phyloP scores from a whole-genome alignment of 2,797 vertebrate genomes.

The Hypotaenidia philippensis region DNA sequence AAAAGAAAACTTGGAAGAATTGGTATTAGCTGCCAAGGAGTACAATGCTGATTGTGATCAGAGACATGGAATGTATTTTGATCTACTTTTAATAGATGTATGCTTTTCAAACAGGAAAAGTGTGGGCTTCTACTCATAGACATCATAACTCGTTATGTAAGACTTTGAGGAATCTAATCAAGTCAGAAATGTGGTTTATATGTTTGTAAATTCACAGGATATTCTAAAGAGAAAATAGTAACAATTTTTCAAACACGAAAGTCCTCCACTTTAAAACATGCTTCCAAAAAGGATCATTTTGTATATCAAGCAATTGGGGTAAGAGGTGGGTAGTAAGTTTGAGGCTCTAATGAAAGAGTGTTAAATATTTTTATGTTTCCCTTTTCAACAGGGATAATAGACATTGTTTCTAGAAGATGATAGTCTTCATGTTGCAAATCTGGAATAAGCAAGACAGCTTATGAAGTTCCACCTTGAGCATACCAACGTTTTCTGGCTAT shows the following conservation, averaged over 20 bases:
- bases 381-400: not conserved
- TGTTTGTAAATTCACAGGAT: constrained; percentile 19
- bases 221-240: not conserved
- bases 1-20: not conserved
- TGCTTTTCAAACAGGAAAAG: constrained; percentile 18
- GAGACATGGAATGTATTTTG: constrained; percentile 24
- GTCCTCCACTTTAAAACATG: not conserved
- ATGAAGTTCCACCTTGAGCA: not conserved
- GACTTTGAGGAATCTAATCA: constrained; percentile 18
- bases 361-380: not conserved
- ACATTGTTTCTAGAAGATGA: not conserved
- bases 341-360: not conserved
- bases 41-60: not conserved
- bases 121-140: not conserved
- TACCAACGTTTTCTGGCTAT: not conserved
- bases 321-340: not conserved
- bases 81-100: not conserved
- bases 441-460: not conserved
- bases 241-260: not conserved
- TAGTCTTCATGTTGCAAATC: not conserved
- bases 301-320: not conserved
- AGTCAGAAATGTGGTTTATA: constrained; percentile 1
- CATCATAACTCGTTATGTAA: not conserved
- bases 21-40: not conserved
- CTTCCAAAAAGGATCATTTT: not conserved